Evolutionary conservation across 2,888 invertebrate genomes (phyloP).

Genomic region (Scaptomyza cyrtandrae): DNA sequence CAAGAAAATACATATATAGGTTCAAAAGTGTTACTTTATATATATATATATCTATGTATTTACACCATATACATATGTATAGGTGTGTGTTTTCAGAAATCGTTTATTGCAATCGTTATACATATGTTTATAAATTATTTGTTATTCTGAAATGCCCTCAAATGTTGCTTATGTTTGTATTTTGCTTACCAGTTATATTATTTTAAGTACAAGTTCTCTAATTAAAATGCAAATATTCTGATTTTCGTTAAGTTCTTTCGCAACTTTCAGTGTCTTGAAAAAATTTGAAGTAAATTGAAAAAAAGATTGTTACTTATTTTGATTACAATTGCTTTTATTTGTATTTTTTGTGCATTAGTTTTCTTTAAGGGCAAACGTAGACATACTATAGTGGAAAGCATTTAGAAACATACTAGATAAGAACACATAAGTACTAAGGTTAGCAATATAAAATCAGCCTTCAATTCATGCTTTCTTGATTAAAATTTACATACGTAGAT

Average conservation of each 20-base stretch:
- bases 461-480: constrained; percentile 47
- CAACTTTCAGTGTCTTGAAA: neutral
- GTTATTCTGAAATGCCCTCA: neutral
- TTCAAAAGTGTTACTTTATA: constrained; percentile 6
- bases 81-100: constrained; percentile 28
- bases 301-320: constrained; percentile 25
- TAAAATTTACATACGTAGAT: constrained; percentile 38
- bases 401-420: constrained; percentile 31
- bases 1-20: constrained; percentile 3
- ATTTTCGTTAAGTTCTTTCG: too few species aligned
- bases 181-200: constrained; percentile 22
- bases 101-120: constrained; percentile 55
- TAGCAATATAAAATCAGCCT: constrained; percentile 69
- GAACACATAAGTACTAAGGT: constrained; percentile 41
- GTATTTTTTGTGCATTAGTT: constrained; percentile 47
- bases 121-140: constrained; percentile 30
- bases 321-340: constrained; percentile 42
- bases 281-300: constrained; percentile 15
- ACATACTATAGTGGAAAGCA: constrained; percentile 20
- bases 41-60: constrained; percentile 19
- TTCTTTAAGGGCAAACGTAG: constrained; percentile 18
- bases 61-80: neutral
- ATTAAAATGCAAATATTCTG: constrained; percentile 35
- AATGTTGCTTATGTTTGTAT: constrained; percentile 8
- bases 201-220: constrained; percentile 31